phyloP scores from a whole-genome alignment of 2,113 vertebrate species.

The Camelus bactrianus region DNA sequence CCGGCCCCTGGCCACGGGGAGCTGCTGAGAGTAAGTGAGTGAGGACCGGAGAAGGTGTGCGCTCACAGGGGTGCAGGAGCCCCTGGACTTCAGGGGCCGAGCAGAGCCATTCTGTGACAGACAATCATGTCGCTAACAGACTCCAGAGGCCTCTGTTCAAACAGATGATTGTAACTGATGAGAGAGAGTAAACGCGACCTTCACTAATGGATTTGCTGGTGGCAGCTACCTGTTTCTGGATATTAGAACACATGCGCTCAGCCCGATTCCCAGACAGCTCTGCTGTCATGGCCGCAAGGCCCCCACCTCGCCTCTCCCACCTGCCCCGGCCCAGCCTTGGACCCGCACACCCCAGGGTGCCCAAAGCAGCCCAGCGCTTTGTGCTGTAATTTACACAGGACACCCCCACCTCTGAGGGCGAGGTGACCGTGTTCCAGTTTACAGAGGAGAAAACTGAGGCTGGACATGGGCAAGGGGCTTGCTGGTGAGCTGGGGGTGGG shows the following conservation, averaged over 20 bases:
- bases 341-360: not conserved
- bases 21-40: not conserved
- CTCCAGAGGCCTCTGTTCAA: not conserved
- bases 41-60: not conserved
- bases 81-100: not conserved
- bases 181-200: not conserved
- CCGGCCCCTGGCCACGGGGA: not conserved
- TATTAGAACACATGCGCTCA: not conserved
- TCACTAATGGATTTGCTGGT: not conserved
- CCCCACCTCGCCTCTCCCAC: not conserved
- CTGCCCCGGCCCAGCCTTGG: accelerated
- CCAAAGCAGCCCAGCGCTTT: not conserved
- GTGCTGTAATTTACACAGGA: not conserved
- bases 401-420: accelerated
- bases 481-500: not conserved
- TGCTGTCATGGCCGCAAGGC: accelerated
- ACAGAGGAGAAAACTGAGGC: not conserved
- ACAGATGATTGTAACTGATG: not conserved
- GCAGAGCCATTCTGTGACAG: not conserved
- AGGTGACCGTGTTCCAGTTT: not conserved
- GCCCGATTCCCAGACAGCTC: not conserved
- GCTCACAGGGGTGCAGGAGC: not conserved
- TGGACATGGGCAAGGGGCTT: not conserved
- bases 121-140: not conserved
- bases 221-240: not conserved